These are phyloP conservation scores for Sphenodon punctatus DNA, from an alignment of 2,797 vertebrate species.

Conservation along the genomic window DNA sequence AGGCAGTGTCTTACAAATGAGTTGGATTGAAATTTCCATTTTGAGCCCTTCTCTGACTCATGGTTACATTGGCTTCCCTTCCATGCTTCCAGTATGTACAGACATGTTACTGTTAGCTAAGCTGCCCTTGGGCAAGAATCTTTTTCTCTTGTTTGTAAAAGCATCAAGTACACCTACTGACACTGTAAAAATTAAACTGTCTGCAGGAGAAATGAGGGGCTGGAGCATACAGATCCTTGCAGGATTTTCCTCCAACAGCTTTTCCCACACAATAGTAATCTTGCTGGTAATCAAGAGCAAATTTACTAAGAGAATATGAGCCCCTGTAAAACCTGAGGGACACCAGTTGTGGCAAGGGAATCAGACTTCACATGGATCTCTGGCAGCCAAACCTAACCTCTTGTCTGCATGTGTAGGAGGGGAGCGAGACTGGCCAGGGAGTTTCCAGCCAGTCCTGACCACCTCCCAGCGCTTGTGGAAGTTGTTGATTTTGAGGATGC, in stretches of 20 bases:
- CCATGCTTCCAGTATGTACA: no score
- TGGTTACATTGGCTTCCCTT: no score
- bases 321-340: neutral
- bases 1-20: neutral
- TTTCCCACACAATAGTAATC: neutral
- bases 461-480: accelerated
- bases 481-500: neutral
- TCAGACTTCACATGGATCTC: neutral
- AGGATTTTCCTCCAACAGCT: neutral
- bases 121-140: neutral
- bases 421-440: neutral
- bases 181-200: neutral
- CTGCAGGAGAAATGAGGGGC: neutral
- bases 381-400: neutral
- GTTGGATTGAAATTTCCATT: neutral
- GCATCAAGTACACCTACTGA: accelerated
- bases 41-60: no score
- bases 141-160: neutral
- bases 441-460: neutral
- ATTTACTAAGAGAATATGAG: neutral
- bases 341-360: neutral
- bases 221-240: neutral
- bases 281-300: neutral
- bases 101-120: neutral
- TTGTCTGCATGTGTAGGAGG: accelerated